Percentiles rank a stretch among this genome's conserved stretches.
These are phyloP conservation scores for Prietella phreatophila DNA, from an alignment of 2,113 vertebrate genomes.

Conservation along the genomic window DNA sequence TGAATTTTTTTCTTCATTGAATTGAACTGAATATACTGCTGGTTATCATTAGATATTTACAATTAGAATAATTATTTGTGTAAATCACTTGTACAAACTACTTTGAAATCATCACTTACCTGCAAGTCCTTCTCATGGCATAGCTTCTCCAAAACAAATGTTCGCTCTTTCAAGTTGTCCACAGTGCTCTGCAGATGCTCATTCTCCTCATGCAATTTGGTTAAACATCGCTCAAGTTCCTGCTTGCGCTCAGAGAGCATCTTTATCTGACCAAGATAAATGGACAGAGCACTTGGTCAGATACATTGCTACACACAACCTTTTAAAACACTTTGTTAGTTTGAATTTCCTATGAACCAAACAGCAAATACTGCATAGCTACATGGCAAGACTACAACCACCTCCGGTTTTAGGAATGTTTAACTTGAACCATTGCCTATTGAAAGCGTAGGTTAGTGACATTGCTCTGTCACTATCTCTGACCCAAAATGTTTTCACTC, in stretches of 20 bases:
- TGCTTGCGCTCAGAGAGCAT: constrained; percentile 92
- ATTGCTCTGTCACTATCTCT: constrained; percentile 45
- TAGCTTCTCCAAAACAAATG: constrained; percentile 85
- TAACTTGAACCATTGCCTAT: constrained; percentile 60
- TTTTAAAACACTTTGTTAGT: background rate
- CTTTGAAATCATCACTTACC: constrained; percentile 68
- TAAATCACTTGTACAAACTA: background rate
- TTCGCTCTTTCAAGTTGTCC: constrained; percentile 87
- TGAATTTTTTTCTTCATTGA: too few species aligned
- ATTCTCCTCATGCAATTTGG: constrained; percentile 86
- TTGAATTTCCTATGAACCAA: background rate
- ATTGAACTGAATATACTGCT: background rate
- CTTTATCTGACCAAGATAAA: constrained; percentile 80
- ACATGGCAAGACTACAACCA: background rate
- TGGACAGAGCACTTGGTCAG: constrained; percentile 39
- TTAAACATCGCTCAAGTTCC: constrained; percentile 87
- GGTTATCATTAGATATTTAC: background rate
- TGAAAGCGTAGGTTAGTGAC: constrained; percentile 51
- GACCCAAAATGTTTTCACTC: background rate
- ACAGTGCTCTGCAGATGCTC: constrained; percentile 86
- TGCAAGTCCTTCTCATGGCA: constrained; percentile 90
- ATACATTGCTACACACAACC: background rate
- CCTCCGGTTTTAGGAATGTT: constrained; percentile 65
- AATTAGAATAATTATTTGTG: background rate
- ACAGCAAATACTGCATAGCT: background rate